Conservation (phyloP, 53 echinoderm and acorn worm genomes). For the Arbacia lixula region DNA sequence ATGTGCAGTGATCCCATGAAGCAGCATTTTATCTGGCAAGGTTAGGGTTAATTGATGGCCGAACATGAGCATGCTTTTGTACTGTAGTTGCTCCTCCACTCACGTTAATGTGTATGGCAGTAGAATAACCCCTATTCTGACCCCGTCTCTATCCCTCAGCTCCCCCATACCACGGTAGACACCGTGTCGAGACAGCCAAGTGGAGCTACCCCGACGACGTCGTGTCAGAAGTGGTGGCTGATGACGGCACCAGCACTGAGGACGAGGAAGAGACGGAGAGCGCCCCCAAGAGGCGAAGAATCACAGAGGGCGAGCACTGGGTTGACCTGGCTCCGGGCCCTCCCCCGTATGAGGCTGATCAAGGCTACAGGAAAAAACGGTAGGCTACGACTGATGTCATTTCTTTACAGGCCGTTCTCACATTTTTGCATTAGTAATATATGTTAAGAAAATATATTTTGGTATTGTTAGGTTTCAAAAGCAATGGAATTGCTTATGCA, state of each 20-base stretch:
- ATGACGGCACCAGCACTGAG: background rate
- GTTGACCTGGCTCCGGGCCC: constrained; percentile 76
- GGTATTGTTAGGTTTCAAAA: no score
- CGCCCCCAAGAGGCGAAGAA: constrained; percentile 14
- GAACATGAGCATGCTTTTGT: background rate
- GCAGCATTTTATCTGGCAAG: no score
- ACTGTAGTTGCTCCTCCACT: background rate
- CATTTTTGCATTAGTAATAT: no score
- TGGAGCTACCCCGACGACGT: constrained; percentile 94
- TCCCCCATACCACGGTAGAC: constrained; percentile 76
- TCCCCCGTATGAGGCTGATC: constrained; percentile 66
- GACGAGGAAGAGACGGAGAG: background rate
- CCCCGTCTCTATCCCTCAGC: constrained; percentile 11
- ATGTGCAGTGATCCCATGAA: no score
- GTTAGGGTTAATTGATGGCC: background rate
- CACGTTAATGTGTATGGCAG: no score
- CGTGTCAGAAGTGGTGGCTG: constrained; percentile 60
- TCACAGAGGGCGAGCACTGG: constrained; percentile 64
- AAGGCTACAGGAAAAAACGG: background rate
- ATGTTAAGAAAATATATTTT: no score
- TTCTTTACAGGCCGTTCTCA: no score
- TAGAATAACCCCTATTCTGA: no score
- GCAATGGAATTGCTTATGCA: no score
- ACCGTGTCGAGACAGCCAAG: constrained; percentile 71
- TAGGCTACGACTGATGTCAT: no score